Evolutionary conservation across 92 coral and sea anemone species (phyloP), one percentile per base, ranked within the genome.

Genomic region (Parazoanthus darwini): DNA sequence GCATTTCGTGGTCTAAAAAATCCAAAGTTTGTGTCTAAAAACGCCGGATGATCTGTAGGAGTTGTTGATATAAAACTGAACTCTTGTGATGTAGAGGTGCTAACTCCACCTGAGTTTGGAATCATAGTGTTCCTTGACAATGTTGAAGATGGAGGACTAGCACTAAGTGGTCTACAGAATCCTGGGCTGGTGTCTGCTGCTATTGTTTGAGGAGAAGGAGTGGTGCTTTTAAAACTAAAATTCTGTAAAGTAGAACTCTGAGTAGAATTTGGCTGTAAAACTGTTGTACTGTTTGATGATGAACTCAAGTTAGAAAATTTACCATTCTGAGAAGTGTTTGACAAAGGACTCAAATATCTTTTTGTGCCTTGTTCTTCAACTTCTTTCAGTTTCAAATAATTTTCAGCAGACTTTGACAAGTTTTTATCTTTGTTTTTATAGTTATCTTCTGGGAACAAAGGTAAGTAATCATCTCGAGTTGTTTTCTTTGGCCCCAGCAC

Each of bases 1-100:
- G 87, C 58, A 25, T 23, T 74, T 8, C 87, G 56, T 7, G 68
- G 79, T 84, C 75, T 84, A 71, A 84, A 50, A 72, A 84, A 84
- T 15, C 79, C 87, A 0, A 71, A 14, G 4, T 29, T 71, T 1
- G 87, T 33, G 48, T 48, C 66, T 7, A 35, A 15, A 46, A 16
- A 25, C 26, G 67, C 3, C 6, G 87, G 38, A 23, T 18, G 36
- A 6, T 26, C 20, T 9, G 37, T 25, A 26, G 66, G 87, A 84
- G 79, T 25, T 68, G 59, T 25, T 36, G 72, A 33, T 35, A 73
- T 59, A 36, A 58, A 59, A 13, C 6, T 42, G 29, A 6, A 23
- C 43, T 54, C 68, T 42, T 56, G 39, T 1, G 66, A 2, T 48
- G 39, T 36, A 20, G 44, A 6, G 13, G 71, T 35, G 1, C 29